phyloP scores from a whole-genome alignment of 2,797 vertebrate species.

The Periparus ater region DNA sequence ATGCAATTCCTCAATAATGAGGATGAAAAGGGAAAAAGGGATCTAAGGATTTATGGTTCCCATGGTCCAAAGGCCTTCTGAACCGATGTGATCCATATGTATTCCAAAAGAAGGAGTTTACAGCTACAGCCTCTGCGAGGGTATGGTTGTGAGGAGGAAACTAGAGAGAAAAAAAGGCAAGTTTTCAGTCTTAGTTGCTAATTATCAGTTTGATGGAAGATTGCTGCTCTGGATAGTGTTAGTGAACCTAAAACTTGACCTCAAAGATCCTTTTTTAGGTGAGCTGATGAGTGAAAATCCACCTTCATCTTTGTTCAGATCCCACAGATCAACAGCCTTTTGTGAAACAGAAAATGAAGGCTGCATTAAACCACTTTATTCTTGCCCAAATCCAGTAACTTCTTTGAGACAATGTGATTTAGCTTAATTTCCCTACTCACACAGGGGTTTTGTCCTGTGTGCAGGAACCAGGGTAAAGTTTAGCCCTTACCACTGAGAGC shows the following conservation, averaged over 20 bases:
- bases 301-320: neutral
- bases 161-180: neutral
- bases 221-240: neutral
- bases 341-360: neutral
- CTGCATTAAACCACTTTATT: neutral
- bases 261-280: neutral
- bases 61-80: neutral
- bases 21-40: neutral
- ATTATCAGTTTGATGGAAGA: neutral
- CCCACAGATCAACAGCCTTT: neutral
- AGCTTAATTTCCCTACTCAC: neutral
- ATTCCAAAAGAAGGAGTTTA: neutral
- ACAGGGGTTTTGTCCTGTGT: neutral
- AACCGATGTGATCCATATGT: neutral
- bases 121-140: neutral
- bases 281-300: conserved; percentile 30
- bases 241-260: neutral
- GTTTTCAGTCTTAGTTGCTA: neutral
- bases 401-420: neutral
- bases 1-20: conserved; percentile 54
- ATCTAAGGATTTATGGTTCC: neutral
- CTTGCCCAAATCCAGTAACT: neutral
- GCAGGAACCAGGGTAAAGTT: neutral
- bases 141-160: neutral
- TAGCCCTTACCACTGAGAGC: too few relatives aligned